Percentiles rank a stretch among this genome's conserved stretches.
phyloP scores from a whole-genome alignment of 2,888 invertebrate genomes.

The Neoscelio sp. region DNA sequence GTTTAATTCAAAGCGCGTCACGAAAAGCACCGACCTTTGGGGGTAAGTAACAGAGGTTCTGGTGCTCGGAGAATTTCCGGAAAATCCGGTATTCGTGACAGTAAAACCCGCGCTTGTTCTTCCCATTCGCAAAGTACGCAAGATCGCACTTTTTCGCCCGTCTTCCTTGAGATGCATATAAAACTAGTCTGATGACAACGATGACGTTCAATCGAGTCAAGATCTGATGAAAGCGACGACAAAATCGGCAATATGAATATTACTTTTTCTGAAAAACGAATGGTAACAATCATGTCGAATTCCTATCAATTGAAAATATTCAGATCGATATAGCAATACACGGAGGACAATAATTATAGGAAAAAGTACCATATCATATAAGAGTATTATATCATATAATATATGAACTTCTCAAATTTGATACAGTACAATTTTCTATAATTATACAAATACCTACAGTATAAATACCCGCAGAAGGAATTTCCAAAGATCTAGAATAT shows the following conservation, averaged over 20 bases:
- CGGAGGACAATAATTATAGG: no score
- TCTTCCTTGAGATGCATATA: slow-evolving; percentile 67
- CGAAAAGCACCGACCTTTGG: slow-evolving; percentile 72
- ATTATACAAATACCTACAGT: no score
- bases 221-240: slow-evolving; percentile 53
- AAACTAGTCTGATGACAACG: slow-evolving; percentile 78
- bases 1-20: slow-evolving; percentile 75
- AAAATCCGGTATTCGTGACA: slow-evolving; percentile 77
- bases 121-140: slow-evolving; percentile 74
- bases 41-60: slow-evolving; percentile 56
- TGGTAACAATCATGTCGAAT: no score
- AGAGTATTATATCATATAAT: no score
- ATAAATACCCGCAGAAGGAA: no score
- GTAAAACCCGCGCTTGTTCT: slow-evolving; percentile 74
- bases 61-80: slow-evolving; percentile 77
- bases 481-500: no score
- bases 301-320: no score
- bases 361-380: no score
- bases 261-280: slow-evolving; percentile 3
- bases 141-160: slow-evolving; percentile 66
- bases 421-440: no score
- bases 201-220: slow-evolving; percentile 68
- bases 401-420: no score
- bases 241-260: slow-evolving; percentile 42
- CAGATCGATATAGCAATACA: no score